phyloP scores from a whole-genome alignment of 2,113 vertebrate species.

The Formicarius rufipectus region DNA sequence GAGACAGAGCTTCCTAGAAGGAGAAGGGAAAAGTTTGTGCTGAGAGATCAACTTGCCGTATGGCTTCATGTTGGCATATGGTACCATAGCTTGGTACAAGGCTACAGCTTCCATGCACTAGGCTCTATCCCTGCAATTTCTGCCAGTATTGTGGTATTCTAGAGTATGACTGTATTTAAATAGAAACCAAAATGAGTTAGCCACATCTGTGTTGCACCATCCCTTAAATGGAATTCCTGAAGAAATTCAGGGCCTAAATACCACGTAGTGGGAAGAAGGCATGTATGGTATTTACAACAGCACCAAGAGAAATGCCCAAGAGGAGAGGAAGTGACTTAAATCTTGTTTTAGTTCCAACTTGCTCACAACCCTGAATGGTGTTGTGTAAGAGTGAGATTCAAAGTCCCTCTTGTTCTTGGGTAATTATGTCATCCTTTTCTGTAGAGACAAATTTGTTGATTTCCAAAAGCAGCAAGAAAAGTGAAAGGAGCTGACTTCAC shows the following conservation, averaged over 20 bases:
- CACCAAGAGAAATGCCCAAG: background rate
- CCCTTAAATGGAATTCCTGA: constrained; percentile 22
- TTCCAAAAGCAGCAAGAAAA: background rate
- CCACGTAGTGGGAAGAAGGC: background rate
- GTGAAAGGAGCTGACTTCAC: background rate
- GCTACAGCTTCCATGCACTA: background rate
- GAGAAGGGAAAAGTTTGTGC: background rate
- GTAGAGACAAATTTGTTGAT: background rate
- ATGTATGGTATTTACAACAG: background rate
- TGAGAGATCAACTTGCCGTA: background rate
- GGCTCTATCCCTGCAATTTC: background rate
- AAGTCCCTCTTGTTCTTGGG: background rate
- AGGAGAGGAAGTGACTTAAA: background rate
- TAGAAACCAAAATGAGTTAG: background rate
- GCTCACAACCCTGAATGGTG: background rate
- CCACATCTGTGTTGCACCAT: background rate
- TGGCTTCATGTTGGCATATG: background rate
- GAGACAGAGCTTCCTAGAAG: background rate
- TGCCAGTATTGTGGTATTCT: background rate
- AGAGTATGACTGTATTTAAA: background rate
- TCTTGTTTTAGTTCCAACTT: background rate
- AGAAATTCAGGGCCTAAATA: background rate
- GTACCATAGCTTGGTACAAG: background rate
- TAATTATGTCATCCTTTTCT: background rate
- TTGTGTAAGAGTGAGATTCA: background rate